Conservation (phyloP, 1,140 invertebrate genomes). For the Metaphire vulgaris region DNA sequence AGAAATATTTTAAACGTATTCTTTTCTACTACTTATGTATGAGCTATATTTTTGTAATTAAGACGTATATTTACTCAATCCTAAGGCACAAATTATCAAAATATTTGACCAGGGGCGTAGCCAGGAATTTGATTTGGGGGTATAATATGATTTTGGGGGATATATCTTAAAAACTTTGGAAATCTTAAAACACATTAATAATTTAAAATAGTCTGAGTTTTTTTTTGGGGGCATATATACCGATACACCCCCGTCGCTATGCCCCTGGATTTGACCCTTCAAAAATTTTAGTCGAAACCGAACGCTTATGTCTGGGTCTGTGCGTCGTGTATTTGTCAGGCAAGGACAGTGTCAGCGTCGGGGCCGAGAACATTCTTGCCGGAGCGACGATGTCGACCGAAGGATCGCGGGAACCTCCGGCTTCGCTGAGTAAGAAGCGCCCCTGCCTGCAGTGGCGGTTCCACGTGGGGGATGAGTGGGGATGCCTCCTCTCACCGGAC, state of each 20-base stretch:
- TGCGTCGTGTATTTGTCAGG: neutral
- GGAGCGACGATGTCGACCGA: neutral
- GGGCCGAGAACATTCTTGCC: slow-evolving; percentile 6
- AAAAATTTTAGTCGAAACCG: neutral
- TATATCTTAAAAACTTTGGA: too few relatives aligned
- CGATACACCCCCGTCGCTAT: too few relatives aligned
- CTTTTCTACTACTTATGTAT: too few relatives aligned
- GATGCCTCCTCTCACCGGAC: neutral
- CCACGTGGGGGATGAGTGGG: too few relatives aligned
- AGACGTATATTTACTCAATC: neutral
- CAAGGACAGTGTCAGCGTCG: slow-evolving; percentile 18
- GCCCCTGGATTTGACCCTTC: neutral
- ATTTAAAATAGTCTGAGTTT: neutral
- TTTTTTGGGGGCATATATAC: too few relatives aligned
- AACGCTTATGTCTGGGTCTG: neutral
- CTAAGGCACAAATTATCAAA: neutral
- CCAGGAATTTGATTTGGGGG: too few relatives aligned
- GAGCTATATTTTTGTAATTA: slow-evolving; percentile 5
- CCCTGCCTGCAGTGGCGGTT: too few relatives aligned
- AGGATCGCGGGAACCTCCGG: slow-evolving; percentile 3
- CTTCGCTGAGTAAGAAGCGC: neutral
- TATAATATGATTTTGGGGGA: neutral
- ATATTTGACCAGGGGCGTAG: neutral
- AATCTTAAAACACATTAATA: too few relatives aligned
- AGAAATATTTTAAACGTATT: too few relatives aligned